A percentile compares a stretch with the other conserved stretches of the same genome.
phyloP scores from a whole-genome alignment of 2,888 invertebrate genomes.

The Parnassius mnemosyne region DNA sequence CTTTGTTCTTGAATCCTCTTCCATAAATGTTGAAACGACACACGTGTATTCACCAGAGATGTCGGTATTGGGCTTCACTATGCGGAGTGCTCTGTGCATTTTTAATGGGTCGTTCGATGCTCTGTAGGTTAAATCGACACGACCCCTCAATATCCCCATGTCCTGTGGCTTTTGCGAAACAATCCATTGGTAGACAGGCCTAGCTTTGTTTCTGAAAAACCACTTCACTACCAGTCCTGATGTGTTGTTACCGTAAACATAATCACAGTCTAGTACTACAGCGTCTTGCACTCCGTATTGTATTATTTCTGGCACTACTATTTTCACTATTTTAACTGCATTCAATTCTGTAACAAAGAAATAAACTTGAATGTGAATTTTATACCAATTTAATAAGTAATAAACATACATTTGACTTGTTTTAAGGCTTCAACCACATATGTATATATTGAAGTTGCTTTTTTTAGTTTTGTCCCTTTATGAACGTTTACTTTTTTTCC shows the following conservation, averaged over 20 bases:
- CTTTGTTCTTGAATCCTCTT: slow-evolving; percentile 84
- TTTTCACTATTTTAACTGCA: slow-evolving; percentile 82
- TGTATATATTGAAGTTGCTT: no score
- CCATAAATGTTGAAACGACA: slow-evolving; percentile 85
- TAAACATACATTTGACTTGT: no score
- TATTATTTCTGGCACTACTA: slow-evolving; percentile 82
- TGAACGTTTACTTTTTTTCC: no score
- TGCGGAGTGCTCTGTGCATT: slow-evolving; percentile 86
- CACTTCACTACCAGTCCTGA: slow-evolving; percentile 87
- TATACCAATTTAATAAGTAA: no score
- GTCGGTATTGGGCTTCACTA: slow-evolving; percentile 85
- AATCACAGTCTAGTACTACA: slow-evolving; percentile 87
- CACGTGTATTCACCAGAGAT: slow-evolving; percentile 88
- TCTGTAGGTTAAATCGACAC: slow-evolving; percentile 83
- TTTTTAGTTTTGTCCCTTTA: no score
- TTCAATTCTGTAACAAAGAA: slow-evolving; percentile 74
- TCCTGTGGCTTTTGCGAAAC: slow-evolving; percentile 84
- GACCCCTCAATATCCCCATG: slow-evolving; percentile 76
- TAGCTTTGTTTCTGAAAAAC: slow-evolving; percentile 84
- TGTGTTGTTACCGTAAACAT: slow-evolving; percentile 82
- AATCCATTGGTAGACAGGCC: slow-evolving; percentile 90
- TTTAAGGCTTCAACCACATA: no score
- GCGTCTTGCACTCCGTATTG: slow-evolving; percentile 82
- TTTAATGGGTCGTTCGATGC: slow-evolving; percentile 84
- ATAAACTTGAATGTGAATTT: slow-evolving; percentile 6